Evolutionary conservation across 2,888 invertebrate genomes (phyloP), one percentile per base, ranked within the genome.

Genomic region (Stramonita haemastoma): DNA sequence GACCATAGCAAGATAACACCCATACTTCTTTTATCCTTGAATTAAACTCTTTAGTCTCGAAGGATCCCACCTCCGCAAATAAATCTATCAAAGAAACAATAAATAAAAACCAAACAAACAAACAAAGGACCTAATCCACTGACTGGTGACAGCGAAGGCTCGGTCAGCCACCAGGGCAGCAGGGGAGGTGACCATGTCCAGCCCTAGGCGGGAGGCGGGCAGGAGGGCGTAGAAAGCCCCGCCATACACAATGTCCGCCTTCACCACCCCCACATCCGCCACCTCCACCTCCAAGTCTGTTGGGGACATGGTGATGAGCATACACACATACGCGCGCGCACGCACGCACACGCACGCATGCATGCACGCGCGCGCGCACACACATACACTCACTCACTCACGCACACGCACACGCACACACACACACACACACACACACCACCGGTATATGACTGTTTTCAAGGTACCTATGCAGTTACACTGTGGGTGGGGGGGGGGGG

Each of bases 221-320:
- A 96, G 91, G 36, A 96, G 89, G 8, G 95, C 96, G 88, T 96
- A 96, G 92, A 96, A 96, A 0, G 96, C 95, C 6, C 96, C 96
- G 32, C 96, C 96, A 91, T 95, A 96, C 6, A 93, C 93, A 34
- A 96, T 93, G 91, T 96, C 96, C 15, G 95, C 92, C 19, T 83
- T 91, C 0, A 95, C 90, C 8, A 77, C 85, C 15, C 95, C 95
- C 87, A 91, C 90, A 0, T 91, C 92, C 0, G 92, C 91, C 0
- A 94, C 93, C 0, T 91, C 90, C 8, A 94, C 91, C 8, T 90
- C 86, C 8, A 93, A 79, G 91, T 93, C 95, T 95, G 91, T 26
- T n/a, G 36, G 46, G 4, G 34, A 34, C 17, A n/a, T 15, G 60
- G 60, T 2, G 60, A 60, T 8, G 60, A 13, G 26, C 70, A 70